Evolutionary conservation across 2,113 vertebrate genomes (phyloP).

Genomic region (Macroglossus sobrinus): DNA sequence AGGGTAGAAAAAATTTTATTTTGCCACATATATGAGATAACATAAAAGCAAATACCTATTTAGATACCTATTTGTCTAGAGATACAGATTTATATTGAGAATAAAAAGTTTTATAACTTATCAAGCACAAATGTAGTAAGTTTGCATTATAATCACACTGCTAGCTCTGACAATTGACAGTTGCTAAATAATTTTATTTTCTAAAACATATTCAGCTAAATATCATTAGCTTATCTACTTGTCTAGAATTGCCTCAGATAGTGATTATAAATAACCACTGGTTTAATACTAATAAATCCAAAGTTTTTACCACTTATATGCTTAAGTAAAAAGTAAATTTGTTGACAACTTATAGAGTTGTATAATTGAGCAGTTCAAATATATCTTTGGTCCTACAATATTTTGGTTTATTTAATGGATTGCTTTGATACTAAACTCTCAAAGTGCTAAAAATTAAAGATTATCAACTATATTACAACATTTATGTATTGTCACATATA

Average conservation of each 20-base stretch:
- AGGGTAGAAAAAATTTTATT: background rate
- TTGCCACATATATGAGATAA: background rate
- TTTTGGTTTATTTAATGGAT: background rate
- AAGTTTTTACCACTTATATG: background rate
- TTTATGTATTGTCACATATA: background rate
- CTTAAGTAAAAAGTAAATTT: background rate
- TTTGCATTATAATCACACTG: background rate
- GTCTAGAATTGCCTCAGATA: background rate
- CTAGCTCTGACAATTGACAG: background rate
- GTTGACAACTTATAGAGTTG: background rate
- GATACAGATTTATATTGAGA: background rate
- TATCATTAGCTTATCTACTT: background rate
- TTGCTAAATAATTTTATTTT: slow-evolving; percentile 1
- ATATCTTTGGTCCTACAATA: background rate
- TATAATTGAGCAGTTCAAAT: background rate
- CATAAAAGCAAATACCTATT: background rate
- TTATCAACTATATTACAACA: background rate
- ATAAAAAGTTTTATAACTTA: background rate
- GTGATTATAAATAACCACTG: background rate
- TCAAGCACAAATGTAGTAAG: background rate
- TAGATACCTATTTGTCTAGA: background rate
- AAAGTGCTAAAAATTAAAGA: background rate
- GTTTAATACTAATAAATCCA: background rate
- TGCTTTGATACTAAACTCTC: background rate
- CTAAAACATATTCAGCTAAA: background rate